phyloP scores from a whole-genome alignment of 2,888 invertebrate genomes.

The Leucania comma region DNA sequence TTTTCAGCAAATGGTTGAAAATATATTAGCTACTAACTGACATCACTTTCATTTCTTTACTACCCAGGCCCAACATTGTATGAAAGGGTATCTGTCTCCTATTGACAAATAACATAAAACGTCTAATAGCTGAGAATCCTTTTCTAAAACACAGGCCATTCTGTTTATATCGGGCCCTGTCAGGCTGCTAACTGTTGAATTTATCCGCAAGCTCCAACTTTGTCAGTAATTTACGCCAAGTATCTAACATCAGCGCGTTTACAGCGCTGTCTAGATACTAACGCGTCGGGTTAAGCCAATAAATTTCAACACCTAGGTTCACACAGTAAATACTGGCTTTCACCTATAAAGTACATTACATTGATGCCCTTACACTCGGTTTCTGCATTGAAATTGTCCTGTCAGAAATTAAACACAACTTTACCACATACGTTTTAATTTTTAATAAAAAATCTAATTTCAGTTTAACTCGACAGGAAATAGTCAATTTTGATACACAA shows the following conservation, averaged over 20 bases:
- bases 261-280: slow-evolving; percentile 50
- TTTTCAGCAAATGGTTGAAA: too few relatives aligned
- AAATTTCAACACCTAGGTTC: slow-evolving; percentile 48
- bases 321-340: slow-evolving; percentile 43
- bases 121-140: not conserved
- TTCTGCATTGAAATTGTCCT: not conserved
- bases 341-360: slow-evolving; percentile 18
- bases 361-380: not conserved
- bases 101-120: too few relatives aligned
- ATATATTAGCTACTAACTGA: too few relatives aligned
- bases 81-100: too few relatives aligned
- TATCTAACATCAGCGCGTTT: slow-evolving; percentile 47
- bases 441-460: too few relatives aligned
- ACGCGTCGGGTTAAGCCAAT: slow-evolving; percentile 37
- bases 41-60: too few relatives aligned
- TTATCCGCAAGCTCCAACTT: slow-evolving; percentile 37
- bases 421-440: too few relatives aligned
- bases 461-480: too few relatives aligned
- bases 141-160: slow-evolving; percentile 12
- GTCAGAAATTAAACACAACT: not conserved
- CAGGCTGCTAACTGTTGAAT: slow-evolving; percentile 40
- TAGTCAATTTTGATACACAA: too few relatives aligned
- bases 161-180: slow-evolving; percentile 21
- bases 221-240: slow-evolving; percentile 54
- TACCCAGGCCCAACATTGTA: too few relatives aligned